Conservation (phyloP, 2,797 vertebrate species). For the Pipistrellus kuhlii region DNA sequence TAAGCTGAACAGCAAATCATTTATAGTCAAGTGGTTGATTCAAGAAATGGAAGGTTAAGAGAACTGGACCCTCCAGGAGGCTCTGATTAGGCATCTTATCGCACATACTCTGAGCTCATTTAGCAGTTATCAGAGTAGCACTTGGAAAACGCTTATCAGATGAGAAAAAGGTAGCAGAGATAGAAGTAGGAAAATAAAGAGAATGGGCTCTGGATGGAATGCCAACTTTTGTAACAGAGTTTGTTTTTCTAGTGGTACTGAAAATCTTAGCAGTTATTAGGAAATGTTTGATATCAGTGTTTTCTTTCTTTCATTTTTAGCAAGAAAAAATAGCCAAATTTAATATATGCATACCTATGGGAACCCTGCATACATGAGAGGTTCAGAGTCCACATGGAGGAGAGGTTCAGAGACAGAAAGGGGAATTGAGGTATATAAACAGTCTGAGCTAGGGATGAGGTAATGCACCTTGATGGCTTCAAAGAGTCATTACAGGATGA, state of each 20-base stretch:
- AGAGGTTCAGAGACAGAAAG: background rate
- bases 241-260: background rate
- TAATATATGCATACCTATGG: background rate
- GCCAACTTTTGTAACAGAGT: background rate
- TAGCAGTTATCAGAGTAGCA: background rate
- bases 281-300: background rate
- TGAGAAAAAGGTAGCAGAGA: background rate
- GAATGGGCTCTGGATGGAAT: background rate
- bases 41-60: conserved; percentile 27
- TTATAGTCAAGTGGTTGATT: background rate
- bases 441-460: background rate
- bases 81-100: background rate
- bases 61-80: background rate
- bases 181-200: conserved; percentile 37
- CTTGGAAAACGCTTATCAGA: background rate
- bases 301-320: background rate
- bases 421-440: background rate
- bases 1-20: background rate
- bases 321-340: background rate
- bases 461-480: background rate
- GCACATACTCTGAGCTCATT: background rate
- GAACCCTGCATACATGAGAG: background rate
- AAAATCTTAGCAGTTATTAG: background rate
- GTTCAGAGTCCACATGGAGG: background rate
- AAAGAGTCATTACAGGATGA: background rate